Conservation (phyloP, 1,140 invertebrate genomes). For the Scaptomyza graminum region DNA sequence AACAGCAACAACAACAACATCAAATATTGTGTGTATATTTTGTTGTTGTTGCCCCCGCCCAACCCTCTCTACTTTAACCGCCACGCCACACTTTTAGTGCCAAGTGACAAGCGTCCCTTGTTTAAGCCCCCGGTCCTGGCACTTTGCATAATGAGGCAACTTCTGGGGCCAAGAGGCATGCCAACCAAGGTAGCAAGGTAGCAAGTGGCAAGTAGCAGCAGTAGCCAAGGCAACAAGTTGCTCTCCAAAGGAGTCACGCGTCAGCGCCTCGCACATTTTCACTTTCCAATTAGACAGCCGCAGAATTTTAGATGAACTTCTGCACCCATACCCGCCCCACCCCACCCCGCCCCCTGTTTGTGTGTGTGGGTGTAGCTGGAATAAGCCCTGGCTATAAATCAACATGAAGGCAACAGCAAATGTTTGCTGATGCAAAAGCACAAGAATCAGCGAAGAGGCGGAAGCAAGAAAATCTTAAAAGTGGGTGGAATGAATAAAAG, state of each 20-base stretch:
- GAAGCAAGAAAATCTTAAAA: too few species aligned
- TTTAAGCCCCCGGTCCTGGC: constrained; percentile 14
- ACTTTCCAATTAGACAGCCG: constrained; percentile 53
- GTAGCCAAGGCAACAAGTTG: constrained; percentile 61
- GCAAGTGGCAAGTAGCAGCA: constrained; percentile 5
- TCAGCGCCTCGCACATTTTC: constrained; percentile 70
- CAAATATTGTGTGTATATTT: constrained; percentile 26
- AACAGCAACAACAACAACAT: constrained; percentile 2
- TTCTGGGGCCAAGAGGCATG: constrained; percentile 26
- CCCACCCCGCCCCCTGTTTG: neutral
- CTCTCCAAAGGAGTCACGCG: constrained; percentile 58
- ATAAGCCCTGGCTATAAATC: constrained; percentile 24
- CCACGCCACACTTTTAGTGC: neutral
- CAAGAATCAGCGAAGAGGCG: neutral
- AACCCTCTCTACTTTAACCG: neutral
- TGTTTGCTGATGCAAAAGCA: constrained; percentile 16
- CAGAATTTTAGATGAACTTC: constrained; percentile 20
- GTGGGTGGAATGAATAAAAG: too few species aligned
- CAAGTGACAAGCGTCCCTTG: neutral
- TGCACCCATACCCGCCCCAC: neutral
- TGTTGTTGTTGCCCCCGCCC: constrained; percentile 1
- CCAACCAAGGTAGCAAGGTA: constrained; percentile 51
- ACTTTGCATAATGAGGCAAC: constrained; percentile 75
- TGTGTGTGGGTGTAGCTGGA: constrained; percentile 9
- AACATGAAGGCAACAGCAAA: neutral